Conservation (phyloP, 2,888 invertebrate species). For the Caenorhabditis wallacei region DNA sequence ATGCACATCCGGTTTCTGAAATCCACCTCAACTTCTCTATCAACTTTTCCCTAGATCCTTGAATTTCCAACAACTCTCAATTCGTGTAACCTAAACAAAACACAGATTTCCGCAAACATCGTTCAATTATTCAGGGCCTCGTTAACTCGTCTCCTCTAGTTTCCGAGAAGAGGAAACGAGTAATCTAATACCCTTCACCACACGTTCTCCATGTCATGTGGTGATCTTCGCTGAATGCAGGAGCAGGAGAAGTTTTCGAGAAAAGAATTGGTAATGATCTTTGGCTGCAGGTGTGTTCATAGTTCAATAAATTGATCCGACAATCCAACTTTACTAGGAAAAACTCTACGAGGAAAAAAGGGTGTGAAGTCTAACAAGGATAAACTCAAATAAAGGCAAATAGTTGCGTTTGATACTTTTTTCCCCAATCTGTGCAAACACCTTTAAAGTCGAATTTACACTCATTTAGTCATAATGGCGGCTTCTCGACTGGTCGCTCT, state of each 20-base stretch:
- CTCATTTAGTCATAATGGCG: conserved; percentile 55
- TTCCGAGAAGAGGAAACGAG: conserved; percentile 33
- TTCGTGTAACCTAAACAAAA: conserved; percentile 11
- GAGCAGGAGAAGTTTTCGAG: not conserved
- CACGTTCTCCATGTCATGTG: conserved; percentile 22
- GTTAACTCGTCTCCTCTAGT: conserved; percentile 41
- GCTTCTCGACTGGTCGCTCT: conserved; percentile 27
- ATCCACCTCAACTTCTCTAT: too few species aligned
- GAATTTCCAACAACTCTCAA: too few species aligned
- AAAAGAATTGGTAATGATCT: conserved; percentile 24
- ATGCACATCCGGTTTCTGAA: too few species aligned
- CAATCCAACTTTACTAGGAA: conserved; percentile 2
- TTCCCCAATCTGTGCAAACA: conserved; percentile 62
- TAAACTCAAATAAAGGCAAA: not conserved
- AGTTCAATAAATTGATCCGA: conserved; percentile 31
- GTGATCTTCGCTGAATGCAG: conserved; percentile 15
- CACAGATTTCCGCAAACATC: conserved; percentile 34
- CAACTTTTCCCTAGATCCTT: too few species aligned
- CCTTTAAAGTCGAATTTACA: conserved; percentile 1
- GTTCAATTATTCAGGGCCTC: conserved; percentile 35
- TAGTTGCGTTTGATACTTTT: conserved; percentile 22
- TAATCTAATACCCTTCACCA: conserved; percentile 39
- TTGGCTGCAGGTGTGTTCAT: conserved; percentile 19
- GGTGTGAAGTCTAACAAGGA: conserved; percentile 39
- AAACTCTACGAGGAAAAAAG: not conserved